Evolutionary conservation across 2,888 invertebrate species (phyloP).

Genomic region (Drosophila antonietae): DNA sequence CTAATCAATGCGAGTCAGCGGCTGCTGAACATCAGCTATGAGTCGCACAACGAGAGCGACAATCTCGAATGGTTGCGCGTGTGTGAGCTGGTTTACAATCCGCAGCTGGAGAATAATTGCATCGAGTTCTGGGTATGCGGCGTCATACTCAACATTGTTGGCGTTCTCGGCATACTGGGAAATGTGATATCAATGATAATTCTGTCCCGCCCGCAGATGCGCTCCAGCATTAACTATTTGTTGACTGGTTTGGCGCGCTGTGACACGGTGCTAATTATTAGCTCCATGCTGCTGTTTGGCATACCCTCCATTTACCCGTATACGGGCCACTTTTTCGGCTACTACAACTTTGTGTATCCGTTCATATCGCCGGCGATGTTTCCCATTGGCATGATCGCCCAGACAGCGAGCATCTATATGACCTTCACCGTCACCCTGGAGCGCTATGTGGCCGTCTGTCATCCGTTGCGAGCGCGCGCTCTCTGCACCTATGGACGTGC

Average conservation of each 20-base stretch:
- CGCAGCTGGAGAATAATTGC: slow-evolving; percentile 84
- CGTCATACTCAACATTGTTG: slow-evolving; percentile 91
- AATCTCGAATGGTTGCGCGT: slow-evolving; percentile 58
- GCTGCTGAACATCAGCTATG: slow-evolving; percentile 23
- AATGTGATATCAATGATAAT: slow-evolving; percentile 96
- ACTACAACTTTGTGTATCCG: slow-evolving; percentile 92
- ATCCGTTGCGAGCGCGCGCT: slow-evolving; percentile 94
- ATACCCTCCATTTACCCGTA: slow-evolving; percentile 94
- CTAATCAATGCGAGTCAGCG: slow-evolving; percentile 24
- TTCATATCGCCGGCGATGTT: slow-evolving; percentile 92
- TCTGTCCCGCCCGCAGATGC: slow-evolving; percentile 96
- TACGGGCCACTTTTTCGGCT: slow-evolving; percentile 90
- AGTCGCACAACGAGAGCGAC: slow-evolving; percentile 5
- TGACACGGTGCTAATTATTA: slow-evolving; percentile 95
- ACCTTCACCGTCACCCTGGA: slow-evolving; percentile 95
- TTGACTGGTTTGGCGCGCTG: slow-evolving; percentile 96
- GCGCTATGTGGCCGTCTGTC: slow-evolving; percentile 97
- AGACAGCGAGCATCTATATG: slow-evolving; percentile 97
- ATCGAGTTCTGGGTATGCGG: slow-evolving; percentile 93
- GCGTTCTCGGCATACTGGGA: slow-evolving; percentile 93
- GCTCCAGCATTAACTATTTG: slow-evolving; percentile 97
- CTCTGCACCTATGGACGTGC: slow-evolving; percentile 96
- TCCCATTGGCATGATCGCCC: slow-evolving; percentile 94
- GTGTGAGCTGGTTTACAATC: slow-evolving; percentile 78
- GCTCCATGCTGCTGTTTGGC: slow-evolving; percentile 94